Conservation (phyloP, 1,140 invertebrate genomes). For the Bombus waltoni region DNA sequence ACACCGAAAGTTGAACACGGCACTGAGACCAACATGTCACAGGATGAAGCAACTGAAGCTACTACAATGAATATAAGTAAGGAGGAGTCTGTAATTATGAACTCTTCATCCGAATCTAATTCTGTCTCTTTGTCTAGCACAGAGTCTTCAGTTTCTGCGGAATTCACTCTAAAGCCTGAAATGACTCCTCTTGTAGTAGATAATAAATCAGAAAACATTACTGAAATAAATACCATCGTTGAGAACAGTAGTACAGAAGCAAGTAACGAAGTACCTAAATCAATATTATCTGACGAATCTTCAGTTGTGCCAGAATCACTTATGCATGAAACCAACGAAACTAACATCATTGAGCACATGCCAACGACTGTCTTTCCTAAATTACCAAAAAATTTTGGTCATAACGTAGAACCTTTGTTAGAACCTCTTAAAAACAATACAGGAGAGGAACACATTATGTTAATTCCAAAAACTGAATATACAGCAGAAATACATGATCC, state of each 20-base stretch:
- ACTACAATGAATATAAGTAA: neutral
- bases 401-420: conserved; percentile 73
- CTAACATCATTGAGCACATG: conserved; percentile 66
- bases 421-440: conserved; percentile 61
- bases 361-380: conserved; percentile 67
- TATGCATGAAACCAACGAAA: conserved; percentile 62
- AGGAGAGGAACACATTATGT: conserved; percentile 62
- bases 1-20: neutral
- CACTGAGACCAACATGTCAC: neutral
- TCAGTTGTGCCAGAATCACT: neutral
- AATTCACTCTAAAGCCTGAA: neutral
- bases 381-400: conserved; percentile 73
- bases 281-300: neutral
- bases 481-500: conserved; percentile 52
- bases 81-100: neutral
- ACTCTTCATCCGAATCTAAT: neutral
- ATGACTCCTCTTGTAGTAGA: neutral
- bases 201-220: neutral
- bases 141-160: neutral
- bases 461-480: conserved; percentile 61
- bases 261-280: neutral
- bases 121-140: neutral
- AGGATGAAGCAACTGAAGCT: neutral
- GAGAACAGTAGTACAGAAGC: neutral
- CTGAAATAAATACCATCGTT: neutral